Percentiles rank a stretch among this genome's conserved stretches.
These are phyloP conservation scores for Hydrophis major DNA, from an alignment of 2,797 vertebrate genomes.

Conservation along the genomic window DNA sequence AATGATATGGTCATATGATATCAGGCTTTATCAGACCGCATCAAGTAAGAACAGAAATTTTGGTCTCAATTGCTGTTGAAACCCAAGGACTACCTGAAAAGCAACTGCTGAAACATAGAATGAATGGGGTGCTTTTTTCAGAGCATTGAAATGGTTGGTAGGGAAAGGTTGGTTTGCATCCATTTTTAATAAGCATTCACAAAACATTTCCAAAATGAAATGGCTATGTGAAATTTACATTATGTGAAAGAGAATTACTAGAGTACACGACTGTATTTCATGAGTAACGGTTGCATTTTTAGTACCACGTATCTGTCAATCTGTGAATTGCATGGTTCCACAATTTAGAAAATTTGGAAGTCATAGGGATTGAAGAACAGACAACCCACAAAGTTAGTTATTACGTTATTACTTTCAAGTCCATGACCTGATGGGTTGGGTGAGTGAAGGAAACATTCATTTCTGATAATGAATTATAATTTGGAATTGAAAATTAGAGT, in stretches of 20 bases:
- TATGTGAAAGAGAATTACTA: neutral
- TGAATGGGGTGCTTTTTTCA: neutral
- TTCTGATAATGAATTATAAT: neutral
- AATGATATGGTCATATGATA: neutral
- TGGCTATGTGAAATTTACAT: neutral
- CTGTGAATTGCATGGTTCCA: neutral
- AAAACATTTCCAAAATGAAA: neutral
- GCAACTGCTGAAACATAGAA: neutral
- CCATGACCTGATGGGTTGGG: neutral
- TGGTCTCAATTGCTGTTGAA: neutral
- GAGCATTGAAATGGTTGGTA: neutral
- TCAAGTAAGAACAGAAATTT: neutral
- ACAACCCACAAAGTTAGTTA: neutral
- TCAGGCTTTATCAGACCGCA: neutral
- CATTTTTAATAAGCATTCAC: neutral
- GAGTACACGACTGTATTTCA: neutral
- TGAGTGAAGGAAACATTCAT: neutral
- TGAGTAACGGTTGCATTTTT: neutral
- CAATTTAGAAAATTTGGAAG: neutral
- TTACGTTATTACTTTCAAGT: neutral
- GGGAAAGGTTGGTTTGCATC: neutral
- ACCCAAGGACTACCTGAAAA: neutral
- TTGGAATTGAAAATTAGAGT: neutral
- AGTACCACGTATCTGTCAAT: neutral
- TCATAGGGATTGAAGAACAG: neutral